These are phyloP conservation scores for Steinernema feltiae DNA, from an alignment of 1,140 invertebrate genomes.

Conservation along the genomic window DNA sequence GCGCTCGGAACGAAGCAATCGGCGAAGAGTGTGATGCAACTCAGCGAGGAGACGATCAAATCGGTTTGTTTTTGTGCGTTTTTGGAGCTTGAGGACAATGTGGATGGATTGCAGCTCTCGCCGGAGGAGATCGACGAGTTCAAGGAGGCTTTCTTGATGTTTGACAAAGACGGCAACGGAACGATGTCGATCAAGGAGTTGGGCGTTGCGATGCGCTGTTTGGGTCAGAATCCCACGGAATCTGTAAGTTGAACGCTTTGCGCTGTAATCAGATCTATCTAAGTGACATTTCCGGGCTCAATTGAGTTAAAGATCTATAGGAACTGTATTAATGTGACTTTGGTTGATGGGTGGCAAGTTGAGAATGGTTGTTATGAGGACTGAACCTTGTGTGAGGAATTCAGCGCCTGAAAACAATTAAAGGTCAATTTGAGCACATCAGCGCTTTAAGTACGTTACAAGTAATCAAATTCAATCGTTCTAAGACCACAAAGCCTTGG, in stretches of 20 bases:
- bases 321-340: no score
- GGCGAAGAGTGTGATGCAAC: slow-evolving; percentile 33
- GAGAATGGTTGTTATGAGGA: no score
- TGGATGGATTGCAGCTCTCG: slow-evolving; percentile 23
- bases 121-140: slow-evolving; percentile 67
- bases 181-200: slow-evolving; percentile 98
- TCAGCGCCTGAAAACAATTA: no score
- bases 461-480: no score
- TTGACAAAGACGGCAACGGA: slow-evolving; percentile 97
- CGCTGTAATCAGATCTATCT: no score
- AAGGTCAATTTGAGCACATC: no score
- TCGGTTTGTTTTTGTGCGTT: slow-evolving; percentile 14
- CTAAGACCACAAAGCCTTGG: no score
- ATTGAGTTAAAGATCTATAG: no score
- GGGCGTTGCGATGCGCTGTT: slow-evolving; percentile 92
- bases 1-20: slow-evolving; percentile 23
- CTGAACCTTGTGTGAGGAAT: no score
- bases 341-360: no score
- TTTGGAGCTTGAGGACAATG: background rate
- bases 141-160: slow-evolving; percentile 95
- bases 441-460: no score
- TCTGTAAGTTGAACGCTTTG: slow-evolving; percentile 64
- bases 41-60: slow-evolving; percentile 40
- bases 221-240: slow-evolving; percentile 97
- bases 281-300: no score